These are phyloP conservation scores for Patella pellucida DNA, from an alignment of 2,888 invertebrate genomes.

Conservation along the genomic window DNA sequence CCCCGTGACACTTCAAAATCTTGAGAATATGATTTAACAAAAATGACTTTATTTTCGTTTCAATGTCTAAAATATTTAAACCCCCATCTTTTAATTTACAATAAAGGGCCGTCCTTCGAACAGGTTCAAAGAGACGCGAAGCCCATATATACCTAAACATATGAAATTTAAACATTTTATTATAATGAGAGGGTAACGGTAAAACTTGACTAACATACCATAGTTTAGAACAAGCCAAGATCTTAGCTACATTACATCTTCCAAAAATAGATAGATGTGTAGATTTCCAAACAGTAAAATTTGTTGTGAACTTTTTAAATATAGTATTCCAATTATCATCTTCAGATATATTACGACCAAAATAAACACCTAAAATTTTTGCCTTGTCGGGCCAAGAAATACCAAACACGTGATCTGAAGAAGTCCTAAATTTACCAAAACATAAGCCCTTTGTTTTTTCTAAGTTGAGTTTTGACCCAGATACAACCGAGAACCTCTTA, in stretches of 20 bases:
- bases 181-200: not conserved
- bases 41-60: slow-evolving; percentile 22
- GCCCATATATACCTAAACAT: slow-evolving; percentile 6
- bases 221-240: slow-evolving; percentile 1
- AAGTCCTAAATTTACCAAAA: slow-evolving; percentile 17
- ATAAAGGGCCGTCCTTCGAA: slow-evolving; percentile 21
- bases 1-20: slow-evolving; percentile 17
- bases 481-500: slow-evolving; percentile 14
- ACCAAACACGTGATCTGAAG: slow-evolving; percentile 21
- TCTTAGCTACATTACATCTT: slow-evolving; percentile 1
- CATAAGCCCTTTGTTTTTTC: slow-evolving; percentile 14
- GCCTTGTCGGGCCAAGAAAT: slow-evolving; percentile 32
- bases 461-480: slow-evolving; percentile 21
- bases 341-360: slow-evolving; percentile 26
- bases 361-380: slow-evolving; percentile 36
- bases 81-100: slow-evolving; percentile 24
- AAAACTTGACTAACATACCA: not conserved
- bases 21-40: slow-evolving; percentile 25
- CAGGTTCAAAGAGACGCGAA: slow-evolving; percentile 3
- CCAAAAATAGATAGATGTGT: slow-evolving; percentile 4
- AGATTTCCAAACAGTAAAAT: slow-evolving; percentile 25
- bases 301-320: slow-evolving; percentile 27
- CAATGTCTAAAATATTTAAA: slow-evolving; percentile 24
- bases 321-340: slow-evolving; percentile 33
- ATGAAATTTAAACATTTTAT: not conserved